A percentile compares a stretch with the other conserved stretches of the same genome.
These are phyloP conservation scores for Caenorhabditis sp. DNA, from an alignment of 2,888 invertebrate genomes.

Conservation along the genomic window DNA sequence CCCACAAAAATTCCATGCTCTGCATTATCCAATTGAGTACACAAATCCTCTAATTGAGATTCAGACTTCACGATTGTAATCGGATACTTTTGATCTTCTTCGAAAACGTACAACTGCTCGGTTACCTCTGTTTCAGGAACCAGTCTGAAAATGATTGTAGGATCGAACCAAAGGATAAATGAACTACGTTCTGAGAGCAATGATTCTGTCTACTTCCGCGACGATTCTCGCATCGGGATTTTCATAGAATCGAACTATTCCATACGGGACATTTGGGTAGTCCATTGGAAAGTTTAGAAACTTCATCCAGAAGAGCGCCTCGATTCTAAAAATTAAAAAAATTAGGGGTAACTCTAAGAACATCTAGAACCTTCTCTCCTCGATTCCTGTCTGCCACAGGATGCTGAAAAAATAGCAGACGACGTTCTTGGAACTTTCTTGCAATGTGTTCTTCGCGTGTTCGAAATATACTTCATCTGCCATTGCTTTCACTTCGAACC, in stretches of 20 bases:
- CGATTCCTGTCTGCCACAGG: background rate
- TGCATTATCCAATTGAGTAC: background rate
- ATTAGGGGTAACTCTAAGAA: too few species aligned
- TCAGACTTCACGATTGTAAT: constrained; percentile 19
- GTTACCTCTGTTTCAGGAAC: background rate
- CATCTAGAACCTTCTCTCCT: constrained; percentile 36
- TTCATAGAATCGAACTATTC: background rate
- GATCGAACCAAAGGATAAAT: background rate
- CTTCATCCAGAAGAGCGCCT: constrained; percentile 43
- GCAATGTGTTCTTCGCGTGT: constrained; percentile 10
- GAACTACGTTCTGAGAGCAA: constrained; percentile 1
- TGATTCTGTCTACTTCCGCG: constrained; percentile 8
- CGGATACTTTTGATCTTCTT: constrained; percentile 20
- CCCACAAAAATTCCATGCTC: constrained; percentile 32
- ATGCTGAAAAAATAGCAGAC: background rate
- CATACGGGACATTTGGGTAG: background rate
- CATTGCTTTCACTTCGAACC: constrained; percentile 32
- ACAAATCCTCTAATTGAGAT: background rate
- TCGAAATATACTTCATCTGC: constrained; percentile 46
- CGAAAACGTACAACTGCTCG: constrained; percentile 20
- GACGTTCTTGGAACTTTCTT: background rate
- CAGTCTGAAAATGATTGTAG: background rate
- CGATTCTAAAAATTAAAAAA: constrained; percentile 53
- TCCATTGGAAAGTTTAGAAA: background rate
- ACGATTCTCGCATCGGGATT: background rate